These are phyloP conservation scores for Tor tambroides DNA, from an alignment of 2,113 vertebrate genomes.

Conservation along the genomic window DNA sequence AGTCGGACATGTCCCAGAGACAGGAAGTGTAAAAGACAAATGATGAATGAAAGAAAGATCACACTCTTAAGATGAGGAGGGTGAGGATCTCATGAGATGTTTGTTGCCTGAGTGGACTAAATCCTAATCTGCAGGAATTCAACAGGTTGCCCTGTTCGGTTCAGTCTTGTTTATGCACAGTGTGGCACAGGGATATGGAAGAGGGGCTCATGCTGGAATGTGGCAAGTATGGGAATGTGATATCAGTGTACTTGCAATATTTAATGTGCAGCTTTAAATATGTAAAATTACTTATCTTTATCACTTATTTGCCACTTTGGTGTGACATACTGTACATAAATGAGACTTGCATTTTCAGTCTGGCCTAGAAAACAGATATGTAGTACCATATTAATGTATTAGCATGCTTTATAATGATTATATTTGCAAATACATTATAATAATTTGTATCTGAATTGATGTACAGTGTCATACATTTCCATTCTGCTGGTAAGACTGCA, in stretches of 20 bases:
- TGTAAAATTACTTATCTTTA: not conserved
- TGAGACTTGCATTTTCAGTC: not conserved
- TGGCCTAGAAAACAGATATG: not conserved
- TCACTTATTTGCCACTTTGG: too few relatives aligned
- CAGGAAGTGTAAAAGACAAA: not conserved
- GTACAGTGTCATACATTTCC: too few relatives aligned
- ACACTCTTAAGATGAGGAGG: not conserved
- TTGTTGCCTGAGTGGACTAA: constrained; percentile 18
- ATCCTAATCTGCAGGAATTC: constrained; percentile 18
- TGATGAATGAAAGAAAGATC: not conserved
- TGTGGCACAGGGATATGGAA: constrained; percentile 5
- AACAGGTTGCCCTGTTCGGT: constrained; percentile 14
- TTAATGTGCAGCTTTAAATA: too few relatives aligned
- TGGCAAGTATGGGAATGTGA: too few relatives aligned
- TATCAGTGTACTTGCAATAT: not conserved
- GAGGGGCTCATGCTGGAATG: not conserved
- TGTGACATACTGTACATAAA: not conserved
- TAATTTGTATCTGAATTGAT: too few relatives aligned
- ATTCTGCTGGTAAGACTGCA: too few relatives aligned
- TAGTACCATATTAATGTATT: too few relatives aligned
- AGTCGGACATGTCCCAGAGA: not conserved
- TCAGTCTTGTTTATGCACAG: too few relatives aligned
- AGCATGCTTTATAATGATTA: too few relatives aligned
- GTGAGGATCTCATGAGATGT: not conserved
- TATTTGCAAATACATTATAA: too few relatives aligned